These are phyloP conservation scores for Riparia riparia DNA, from an alignment of 2,113 vertebrate genomes.

Conservation along the genomic window DNA sequence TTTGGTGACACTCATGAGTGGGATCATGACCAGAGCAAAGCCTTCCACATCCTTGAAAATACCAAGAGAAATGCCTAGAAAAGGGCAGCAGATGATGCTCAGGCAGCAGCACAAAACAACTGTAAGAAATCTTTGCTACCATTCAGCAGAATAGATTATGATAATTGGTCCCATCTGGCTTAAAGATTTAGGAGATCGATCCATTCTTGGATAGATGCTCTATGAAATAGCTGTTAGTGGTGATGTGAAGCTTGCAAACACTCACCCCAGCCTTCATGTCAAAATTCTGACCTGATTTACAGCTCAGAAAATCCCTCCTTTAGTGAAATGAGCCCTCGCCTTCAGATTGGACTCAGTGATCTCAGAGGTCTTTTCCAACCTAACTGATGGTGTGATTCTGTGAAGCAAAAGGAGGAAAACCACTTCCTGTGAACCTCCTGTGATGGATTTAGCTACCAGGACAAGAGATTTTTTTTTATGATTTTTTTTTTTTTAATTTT, in stretches of 20 bases:
- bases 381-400: background rate
- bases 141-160: background rate
- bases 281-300: slow-evolving; percentile 20
- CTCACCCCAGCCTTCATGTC: background rate
- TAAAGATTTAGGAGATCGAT: slow-evolving; percentile 16
- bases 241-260: background rate
- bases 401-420: background rate
- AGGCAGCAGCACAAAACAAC: background rate
- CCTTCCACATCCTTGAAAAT: background rate
- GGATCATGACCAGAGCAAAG: background rate
- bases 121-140: background rate
- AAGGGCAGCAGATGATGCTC: background rate
- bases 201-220: background rate
- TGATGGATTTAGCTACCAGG: background rate
- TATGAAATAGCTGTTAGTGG: background rate
- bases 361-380: background rate
- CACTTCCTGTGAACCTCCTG: background rate
- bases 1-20: background rate
- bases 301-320: background rate
- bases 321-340: background rate
- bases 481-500: background rate
- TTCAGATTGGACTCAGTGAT: background rate
- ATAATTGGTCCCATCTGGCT: slow-evolving; percentile 2
- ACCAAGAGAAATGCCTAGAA: background rate
- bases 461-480: background rate